These are phyloP conservation scores for Lophochroa leadbeateri DNA, from an alignment of 2,113 vertebrate genomes.

Conservation along the genomic window DNA sequence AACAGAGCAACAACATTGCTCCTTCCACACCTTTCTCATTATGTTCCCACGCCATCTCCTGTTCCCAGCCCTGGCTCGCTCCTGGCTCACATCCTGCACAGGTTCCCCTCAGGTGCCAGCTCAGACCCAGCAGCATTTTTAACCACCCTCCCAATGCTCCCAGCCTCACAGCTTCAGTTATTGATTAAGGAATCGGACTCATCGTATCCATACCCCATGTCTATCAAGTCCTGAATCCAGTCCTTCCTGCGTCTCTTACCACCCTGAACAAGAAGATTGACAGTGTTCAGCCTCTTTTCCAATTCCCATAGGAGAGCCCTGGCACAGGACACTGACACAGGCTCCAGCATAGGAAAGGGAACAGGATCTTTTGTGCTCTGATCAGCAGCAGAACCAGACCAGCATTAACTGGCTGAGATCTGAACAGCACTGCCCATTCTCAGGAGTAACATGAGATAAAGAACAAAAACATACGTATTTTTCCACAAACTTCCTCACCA, in stretches of 20 bases:
- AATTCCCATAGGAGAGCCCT: not conserved
- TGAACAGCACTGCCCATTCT: not conserved
- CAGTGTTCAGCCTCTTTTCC: not conserved
- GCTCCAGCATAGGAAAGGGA: not conserved
- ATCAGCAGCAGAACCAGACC: not conserved
- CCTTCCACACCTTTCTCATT: too few species aligned
- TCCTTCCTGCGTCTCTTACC: conserved; percentile 84
- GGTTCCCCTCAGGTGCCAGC: not conserved
- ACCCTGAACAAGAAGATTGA: conserved; percentile 72
- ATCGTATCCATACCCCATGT: conserved; percentile 95
- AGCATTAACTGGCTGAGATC: not conserved
- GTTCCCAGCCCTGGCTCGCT: not conserved
- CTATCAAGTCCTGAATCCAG: conserved; percentile 89
- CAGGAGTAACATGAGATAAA: not conserved
- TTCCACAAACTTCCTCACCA: conserved; percentile 85
- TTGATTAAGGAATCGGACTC: conserved; percentile 97
- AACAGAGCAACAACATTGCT: too few species aligned
- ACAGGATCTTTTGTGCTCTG: not conserved
- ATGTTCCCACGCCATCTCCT: fast-evolving
- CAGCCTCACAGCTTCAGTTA: conserved; percentile 90
- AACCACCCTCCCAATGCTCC: not conserved
- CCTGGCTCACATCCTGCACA: not conserved
- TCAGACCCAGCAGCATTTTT: not conserved
- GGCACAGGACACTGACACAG: not conserved
- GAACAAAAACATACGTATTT: conserved; percentile 83